Conservation (phyloP, 2,888 invertebrate species). For the Hedya salicella region DNA sequence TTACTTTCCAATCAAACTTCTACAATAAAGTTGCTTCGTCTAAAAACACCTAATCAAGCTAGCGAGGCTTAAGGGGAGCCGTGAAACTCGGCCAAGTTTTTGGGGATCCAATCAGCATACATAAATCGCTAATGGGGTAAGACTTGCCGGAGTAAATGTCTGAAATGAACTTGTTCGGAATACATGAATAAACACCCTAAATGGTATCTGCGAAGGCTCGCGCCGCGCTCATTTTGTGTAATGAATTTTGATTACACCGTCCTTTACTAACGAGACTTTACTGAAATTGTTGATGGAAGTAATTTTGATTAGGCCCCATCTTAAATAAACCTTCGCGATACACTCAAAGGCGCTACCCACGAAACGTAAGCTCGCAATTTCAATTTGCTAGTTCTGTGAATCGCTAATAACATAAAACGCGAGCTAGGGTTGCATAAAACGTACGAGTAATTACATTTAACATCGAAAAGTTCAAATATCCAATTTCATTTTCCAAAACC, state of each 20-base stretch:
- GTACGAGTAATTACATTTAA: slow-evolving; percentile 37
- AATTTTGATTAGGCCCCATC: slow-evolving; percentile 35
- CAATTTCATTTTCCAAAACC: slow-evolving; percentile 45
- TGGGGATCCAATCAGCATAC: slow-evolving; percentile 66
- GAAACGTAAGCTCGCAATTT: slow-evolving; percentile 22
- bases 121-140: slow-evolving; percentile 65
- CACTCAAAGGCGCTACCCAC: slow-evolving; percentile 6
- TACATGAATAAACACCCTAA: slow-evolving; percentile 49
- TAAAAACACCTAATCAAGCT: slow-evolving; percentile 69
- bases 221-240: slow-evolving; percentile 42
- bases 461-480: slow-evolving; percentile 45
- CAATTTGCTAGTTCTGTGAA: slow-evolving; percentile 21
- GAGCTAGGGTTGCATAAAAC: slow-evolving; percentile 22
- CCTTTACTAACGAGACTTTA: slow-evolving; percentile 42
- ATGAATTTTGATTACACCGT: slow-evolving; percentile 43
- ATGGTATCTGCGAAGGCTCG: slow-evolving; percentile 44
- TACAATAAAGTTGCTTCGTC: slow-evolving; percentile 65
- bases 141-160: slow-evolving; percentile 52
- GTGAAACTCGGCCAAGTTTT: slow-evolving; percentile 57
- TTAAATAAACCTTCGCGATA: slow-evolving; percentile 20
- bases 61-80: slow-evolving; percentile 51
- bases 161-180: slow-evolving; percentile 53
- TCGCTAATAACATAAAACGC: slow-evolving; percentile 15
- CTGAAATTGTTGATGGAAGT: slow-evolving; percentile 41
- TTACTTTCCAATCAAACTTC: slow-evolving; percentile 74